These are phyloP conservation scores for Serilophus lunatus DNA, from an alignment of 2,113 vertebrate genomes.

Conservation along the genomic window DNA sequence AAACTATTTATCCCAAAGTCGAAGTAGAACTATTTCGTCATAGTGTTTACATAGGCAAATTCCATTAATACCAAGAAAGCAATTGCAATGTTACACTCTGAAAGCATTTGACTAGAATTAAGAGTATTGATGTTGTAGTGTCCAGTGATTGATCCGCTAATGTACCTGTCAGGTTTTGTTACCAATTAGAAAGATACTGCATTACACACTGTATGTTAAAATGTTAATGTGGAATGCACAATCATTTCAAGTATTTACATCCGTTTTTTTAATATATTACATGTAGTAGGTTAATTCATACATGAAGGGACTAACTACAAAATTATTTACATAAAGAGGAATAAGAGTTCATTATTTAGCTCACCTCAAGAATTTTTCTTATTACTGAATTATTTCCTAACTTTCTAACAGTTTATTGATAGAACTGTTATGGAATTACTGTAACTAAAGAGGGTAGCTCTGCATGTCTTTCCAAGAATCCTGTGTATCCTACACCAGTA, in stretches of 20 bases:
- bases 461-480: slow-evolving; percentile 20
- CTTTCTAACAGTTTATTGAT: slow-evolving; percentile 72
- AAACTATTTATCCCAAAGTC: not conserved
- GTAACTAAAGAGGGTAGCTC: slow-evolving; percentile 73
- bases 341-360: slow-evolving; percentile 57
- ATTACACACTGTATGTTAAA: not conserved
- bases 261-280: not conserved
- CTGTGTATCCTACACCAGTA: not conserved
- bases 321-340: slow-evolving; percentile 37
- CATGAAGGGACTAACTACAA: slow-evolving; percentile 33
- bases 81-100: not conserved
- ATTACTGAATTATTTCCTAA: slow-evolving; percentile 61
- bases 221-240: slow-evolving; percentile 2
- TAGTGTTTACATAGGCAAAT: not conserved
- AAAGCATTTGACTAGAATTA: not conserved
- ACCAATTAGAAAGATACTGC: not conserved
- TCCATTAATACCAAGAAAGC: not conserved
- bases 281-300: slow-evolving; percentile 4
- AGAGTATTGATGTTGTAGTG: not conserved
- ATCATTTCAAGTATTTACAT: not conserved
- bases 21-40: not conserved
- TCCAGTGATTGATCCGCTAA: not conserved
- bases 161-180: not conserved
- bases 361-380: slow-evolving; percentile 32
- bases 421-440: slow-evolving; percentile 65